phyloP scores from a whole-genome alignment of 2,797 vertebrate genomes.

The Gorsachius magnificus region DNA sequence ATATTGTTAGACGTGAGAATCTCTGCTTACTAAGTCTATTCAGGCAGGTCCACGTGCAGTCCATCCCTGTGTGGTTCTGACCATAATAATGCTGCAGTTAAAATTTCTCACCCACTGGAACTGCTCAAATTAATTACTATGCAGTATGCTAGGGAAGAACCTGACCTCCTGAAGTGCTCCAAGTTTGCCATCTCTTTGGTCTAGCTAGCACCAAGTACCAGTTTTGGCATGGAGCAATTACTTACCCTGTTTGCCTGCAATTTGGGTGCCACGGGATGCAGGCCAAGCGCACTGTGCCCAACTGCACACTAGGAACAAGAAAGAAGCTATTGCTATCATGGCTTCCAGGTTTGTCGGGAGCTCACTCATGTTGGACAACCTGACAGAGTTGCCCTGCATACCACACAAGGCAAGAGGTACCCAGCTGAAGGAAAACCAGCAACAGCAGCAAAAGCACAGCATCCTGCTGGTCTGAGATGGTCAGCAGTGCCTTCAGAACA shows the following conservation, averaged over 20 bases:
- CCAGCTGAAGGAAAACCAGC: background rate
- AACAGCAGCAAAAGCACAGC: background rate
- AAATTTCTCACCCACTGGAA: background rate
- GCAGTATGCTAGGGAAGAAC: background rate
- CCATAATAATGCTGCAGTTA: too few species aligned
- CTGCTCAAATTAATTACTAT: background rate
- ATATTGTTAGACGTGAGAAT: background rate
- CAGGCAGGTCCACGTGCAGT: accelerated
- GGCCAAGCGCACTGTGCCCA: background rate
- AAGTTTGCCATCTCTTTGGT: background rate
- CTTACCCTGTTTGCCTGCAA: background rate
- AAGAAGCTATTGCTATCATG: background rate
- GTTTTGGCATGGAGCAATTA: background rate
- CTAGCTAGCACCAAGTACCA: background rate
- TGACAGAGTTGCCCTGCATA: background rate
- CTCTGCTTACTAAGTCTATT: background rate
- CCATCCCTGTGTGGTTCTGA: background rate
- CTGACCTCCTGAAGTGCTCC: background rate
- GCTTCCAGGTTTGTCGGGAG: background rate
- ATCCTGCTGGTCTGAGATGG: background rate
- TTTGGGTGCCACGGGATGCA: background rate
- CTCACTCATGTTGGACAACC: background rate
- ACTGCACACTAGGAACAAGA: background rate
- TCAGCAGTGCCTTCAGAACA: background rate
- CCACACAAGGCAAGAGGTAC: background rate